Base-by-base conservation (phyloP, 2,113 vertebrate genomes). In the Crotalus tigris region DNA sequence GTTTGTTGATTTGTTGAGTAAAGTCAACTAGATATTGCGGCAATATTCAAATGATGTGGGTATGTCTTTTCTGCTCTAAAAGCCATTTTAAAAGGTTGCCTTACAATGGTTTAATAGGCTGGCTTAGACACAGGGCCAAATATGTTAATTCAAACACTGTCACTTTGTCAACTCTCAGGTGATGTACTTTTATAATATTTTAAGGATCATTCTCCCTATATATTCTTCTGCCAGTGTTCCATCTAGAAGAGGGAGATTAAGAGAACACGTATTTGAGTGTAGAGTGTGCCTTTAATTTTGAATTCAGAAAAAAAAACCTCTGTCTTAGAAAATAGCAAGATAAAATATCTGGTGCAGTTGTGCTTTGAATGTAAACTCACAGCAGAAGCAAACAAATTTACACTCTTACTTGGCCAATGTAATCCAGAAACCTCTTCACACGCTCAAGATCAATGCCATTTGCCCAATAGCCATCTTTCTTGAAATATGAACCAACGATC, bases 401-500 rank as follows among this genome's bases (percentile, higher is more conserved):
- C 90, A 95, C 93, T 92, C 97, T 96, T 33, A 98, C 96, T 90
- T 96, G 91, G 39, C 91, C 90, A 26, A 98, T 97, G 91, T 97
- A 98, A 3, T 94, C 97, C 98, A 99, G 98, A 93, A 99, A 98
- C 88, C 93, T 97, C 94, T 96, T 97, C 24, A 98, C 98, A 86
- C 92, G 85, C 90, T 98, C 97, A 1, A 96, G 95, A 94, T 98
- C 98, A 12, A 97, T 95, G 8, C n/a, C 91, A 23, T 98, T 98
- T 95, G 97, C 97, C 98, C 98, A 99, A 93, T 98, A 96, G 51
- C 98, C 98, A 15, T 91, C 97, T 92, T 96, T 96, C 96, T 99
- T 99, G 94, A 99, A 99, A 95, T 99, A 97, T 0, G 98, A 99
- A 86, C 98, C 98, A 81, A 99, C 94, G 93, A 99, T 98, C 90